Base-by-base conservation (phyloP, 2,797 vertebrate genomes). In the Merluccius polli region DNA sequence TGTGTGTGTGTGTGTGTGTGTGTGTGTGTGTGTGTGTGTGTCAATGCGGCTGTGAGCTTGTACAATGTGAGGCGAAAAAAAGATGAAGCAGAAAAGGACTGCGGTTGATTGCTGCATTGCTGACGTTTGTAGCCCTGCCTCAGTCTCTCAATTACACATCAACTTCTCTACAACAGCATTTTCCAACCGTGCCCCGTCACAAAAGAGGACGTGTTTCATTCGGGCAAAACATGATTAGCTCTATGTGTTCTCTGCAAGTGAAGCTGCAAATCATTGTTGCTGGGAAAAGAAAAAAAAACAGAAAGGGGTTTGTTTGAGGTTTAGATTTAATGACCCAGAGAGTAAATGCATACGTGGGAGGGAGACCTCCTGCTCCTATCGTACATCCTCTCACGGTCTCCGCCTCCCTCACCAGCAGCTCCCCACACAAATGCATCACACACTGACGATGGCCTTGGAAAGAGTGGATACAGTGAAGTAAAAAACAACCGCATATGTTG, bases 21-120 rank as follows among this genome's bases (percentile, higher is more conserved):
- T 11, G 38, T 11, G 9, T 41, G 38, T 41, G 38, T 38, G 36
- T 38, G 36, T 38, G 36, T 38, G 36, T 38, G 91, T 92, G 84
- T 81, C 8, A n/a, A n/a, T 52, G 48, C 48, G 21, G 48, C 21
- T 21, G 48, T 52, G 18, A 6, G 48, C 48, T 18, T 48, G 16
- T 48, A 5, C 16, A 18, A 18, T 48, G 41, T 15, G 41, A 52
- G 21, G 48, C 21, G 21, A 52, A 24, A 59, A 59, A 8, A 59
- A 48, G 16, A 48, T 18, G 44, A 7, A 7, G 15, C 5, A 59
- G 24, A 59, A 59, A 59, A 59, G 48, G 21, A 59, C 52, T 59
- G 52, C 52, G 52, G 52, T 59, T 59, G 7, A 59, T 59, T 59
- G n/a, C 44, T 48, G 44, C 71, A 1, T 7, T 11, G n/a, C 12